Evolutionary conservation across 1,140 invertebrate genomes (phyloP).

Genomic region (Drosophila nasuta): DNA sequence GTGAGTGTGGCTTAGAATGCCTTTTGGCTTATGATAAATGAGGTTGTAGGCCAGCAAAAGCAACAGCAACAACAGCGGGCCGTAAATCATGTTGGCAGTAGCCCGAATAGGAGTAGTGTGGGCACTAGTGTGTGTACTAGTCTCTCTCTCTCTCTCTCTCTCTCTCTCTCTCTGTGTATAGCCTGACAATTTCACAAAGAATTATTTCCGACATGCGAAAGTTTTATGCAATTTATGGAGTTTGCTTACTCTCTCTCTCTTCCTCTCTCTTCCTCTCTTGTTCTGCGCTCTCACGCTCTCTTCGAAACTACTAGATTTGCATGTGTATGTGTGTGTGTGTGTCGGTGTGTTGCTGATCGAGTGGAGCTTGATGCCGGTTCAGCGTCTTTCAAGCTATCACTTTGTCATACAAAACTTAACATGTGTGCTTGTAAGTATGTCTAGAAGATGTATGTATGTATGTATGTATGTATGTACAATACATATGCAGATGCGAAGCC

Average conservation of each 20-base stretch:
- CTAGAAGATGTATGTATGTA: conserved; percentile 9
- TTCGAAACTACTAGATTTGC: conserved; percentile 2
- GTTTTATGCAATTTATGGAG: conserved; percentile 13
- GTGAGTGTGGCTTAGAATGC: conserved; percentile 38
- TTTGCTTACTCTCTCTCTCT: neutral
- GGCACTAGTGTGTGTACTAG: too few species aligned
- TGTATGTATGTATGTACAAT: conserved; percentile 16
- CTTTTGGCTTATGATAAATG: conserved; percentile 50
- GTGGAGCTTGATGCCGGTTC: conserved; percentile 14
- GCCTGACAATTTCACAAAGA: conserved; percentile 43
- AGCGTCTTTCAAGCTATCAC: conserved; percentile 10
- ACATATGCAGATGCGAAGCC: conserved; percentile 33
- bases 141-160: too few species aligned
- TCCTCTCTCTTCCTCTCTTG: neutral
- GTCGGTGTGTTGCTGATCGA: conserved; percentile 3
- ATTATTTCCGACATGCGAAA: conserved; percentile 36
- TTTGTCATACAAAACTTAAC: conserved; percentile 17
- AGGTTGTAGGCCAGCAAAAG: conserved; percentile 20
- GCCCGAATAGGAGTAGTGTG: neutral
- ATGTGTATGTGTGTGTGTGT: neutral
- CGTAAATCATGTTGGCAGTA: conserved; percentile 36
- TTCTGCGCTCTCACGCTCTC: neutral
- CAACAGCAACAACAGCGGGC: neutral
- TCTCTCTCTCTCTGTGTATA: neutral
- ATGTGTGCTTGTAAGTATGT: neutral